Base-by-base conservation (phyloP, 2,113 vertebrate genomes). In the Todiramphus saurophagus region DNA sequence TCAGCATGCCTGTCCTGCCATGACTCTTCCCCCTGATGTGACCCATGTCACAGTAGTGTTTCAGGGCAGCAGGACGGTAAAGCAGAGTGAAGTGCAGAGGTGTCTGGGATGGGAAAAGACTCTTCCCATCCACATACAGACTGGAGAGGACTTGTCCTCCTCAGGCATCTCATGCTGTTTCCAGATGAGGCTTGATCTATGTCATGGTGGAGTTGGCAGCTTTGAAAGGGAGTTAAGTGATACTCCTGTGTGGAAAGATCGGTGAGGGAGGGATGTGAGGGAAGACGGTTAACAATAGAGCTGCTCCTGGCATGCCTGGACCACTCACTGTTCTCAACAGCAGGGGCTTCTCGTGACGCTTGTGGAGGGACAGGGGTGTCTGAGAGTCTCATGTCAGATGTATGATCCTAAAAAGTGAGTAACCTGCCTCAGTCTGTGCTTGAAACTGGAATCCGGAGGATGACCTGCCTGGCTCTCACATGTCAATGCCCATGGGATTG, bases 301-400 rank as follows among this genome's bases (percentile, higher is more conserved):
- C 33, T 62, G 41, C 27, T 92, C 62, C 67, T 3, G 6, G 25
- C 48, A 0, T 73, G 58, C 79, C 70, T 3, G 3, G 59, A 76
- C 58, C 5, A 6, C 20, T 37, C 5, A 6, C 23, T 37, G 27
- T n/a, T 94, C 66, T 50, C 43, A 55, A 48, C 18, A 84, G 21
- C 0, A 0, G 4, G 16, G 33, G 35, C 39, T 86, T 83, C 64
- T 75, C 4, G 1, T 0, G 0, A n/a, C 3, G 7, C 35, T 58
- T 73, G 23, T 74, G 43, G 53, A 74, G 18, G 41, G 48, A 37
- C 6, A 44, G 4, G 4, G 11, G 11, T 60, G 10, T 51, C 80
- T 83, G 51, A 58, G 58, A 58, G n/a, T 46, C 50, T 82, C 23
- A 10, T 8, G 5, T 70, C 68, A 80, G 50, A 55, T 1, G 2